Base-by-base conservation (phyloP, 2,888 invertebrate genomes). In the Trachelus iudaicus region DNA sequence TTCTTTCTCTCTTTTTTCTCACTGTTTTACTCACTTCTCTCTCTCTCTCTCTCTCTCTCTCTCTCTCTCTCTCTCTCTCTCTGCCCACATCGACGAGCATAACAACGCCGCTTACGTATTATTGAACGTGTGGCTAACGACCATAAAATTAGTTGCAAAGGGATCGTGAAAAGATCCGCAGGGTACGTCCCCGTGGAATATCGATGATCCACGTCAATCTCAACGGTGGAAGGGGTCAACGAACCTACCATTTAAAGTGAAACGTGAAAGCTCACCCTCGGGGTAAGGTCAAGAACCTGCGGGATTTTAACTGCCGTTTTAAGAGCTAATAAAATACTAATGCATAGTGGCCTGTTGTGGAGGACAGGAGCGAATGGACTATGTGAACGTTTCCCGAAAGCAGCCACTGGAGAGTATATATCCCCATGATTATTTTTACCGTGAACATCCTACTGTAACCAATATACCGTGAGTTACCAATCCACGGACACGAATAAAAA, bases 311-410 rank as follows among this genome's bases (percentile, higher is more conserved):
- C 34, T 13, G 71, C 71, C 12, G 31, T 71, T 71, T 71, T 71
- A 71, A 71, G 71, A 71, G 71, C 31, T 71, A 71, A 71, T 71
- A 71, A 71, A 71, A 71, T 71, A 71, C 71, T 71, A 33, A 71
- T 71, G 71, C 71, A 33, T 9, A 23, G 71, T n/a, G 23, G 23
- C 33, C 31, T 71, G 71, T 71, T 31, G n/a, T 71, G 34, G 31
- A 35, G 31, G 71, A 71, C 71, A 71, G 71, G 33, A 71, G 3
- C 71, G 4, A 15, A 15, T 12, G 31, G 56, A 56, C 23, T 56
- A 56, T 56, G 23, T 9, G 56, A 23, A 9, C 56, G 6, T 56
- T 56, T 56, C 23, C 56, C 23, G 56, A 56, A 56, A 56, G 56
- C 23, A 23, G 56, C 23, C 56, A 56, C 56, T 23, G 23, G 23